These are phyloP conservation scores for Mythimna impura DNA, from an alignment of 2,888 invertebrate genomes.

Conservation along the genomic window DNA sequence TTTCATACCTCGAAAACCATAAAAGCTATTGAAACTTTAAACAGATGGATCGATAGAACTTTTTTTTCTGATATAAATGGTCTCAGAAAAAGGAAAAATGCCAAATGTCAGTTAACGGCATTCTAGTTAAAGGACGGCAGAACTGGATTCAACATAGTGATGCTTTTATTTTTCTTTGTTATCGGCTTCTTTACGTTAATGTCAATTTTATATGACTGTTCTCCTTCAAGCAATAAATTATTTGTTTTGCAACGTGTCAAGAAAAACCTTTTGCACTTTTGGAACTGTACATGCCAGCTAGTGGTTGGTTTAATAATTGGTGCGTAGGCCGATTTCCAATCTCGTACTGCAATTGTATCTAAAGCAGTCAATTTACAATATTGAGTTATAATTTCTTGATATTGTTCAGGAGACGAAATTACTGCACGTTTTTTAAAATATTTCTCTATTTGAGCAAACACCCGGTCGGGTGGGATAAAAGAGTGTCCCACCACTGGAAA, in stretches of 20 bases:
- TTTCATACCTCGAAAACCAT: too few relatives aligned
- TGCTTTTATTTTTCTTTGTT: constrained; percentile 39
- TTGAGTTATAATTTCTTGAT: constrained; percentile 37
- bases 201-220: constrained; percentile 36
- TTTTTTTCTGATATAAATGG: too few relatives aligned
- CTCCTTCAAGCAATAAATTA: constrained; percentile 41
- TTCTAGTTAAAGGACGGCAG: too few relatives aligned
- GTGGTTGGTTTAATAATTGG: constrained; percentile 51
- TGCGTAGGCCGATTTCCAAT: constrained; percentile 45
- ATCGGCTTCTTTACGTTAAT: constrained; percentile 34
- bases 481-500: constrained; percentile 11
- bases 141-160: constrained; percentile 38
- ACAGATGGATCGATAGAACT: too few relatives aligned
- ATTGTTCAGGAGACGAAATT: constrained; percentile 43
- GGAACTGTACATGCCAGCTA: constrained; percentile 50
- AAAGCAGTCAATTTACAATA: constrained; percentile 51
- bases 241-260: constrained; percentile 42
- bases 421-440: constrained; percentile 50
- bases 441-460: constrained; percentile 67
- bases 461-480: constrained; percentile 62
- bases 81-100: too few relatives aligned
- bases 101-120: too few relatives aligned
- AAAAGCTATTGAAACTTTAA: too few relatives aligned
- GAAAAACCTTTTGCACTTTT: constrained; percentile 33
- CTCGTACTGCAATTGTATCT: constrained; percentile 40